Conservation (phyloP, 2,797 vertebrate genomes). For the Poeciliopsis infans region DNA sequence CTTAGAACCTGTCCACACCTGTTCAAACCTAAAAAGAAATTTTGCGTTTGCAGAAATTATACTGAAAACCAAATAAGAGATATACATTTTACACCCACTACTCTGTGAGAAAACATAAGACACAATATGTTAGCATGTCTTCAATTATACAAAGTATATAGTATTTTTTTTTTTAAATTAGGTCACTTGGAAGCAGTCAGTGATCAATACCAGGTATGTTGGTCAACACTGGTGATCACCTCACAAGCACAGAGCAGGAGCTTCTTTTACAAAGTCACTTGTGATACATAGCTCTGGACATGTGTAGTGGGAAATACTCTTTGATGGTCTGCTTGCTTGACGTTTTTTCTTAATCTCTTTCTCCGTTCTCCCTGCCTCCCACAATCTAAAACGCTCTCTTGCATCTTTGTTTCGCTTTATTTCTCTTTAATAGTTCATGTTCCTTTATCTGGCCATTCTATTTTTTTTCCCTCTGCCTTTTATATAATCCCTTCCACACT, state of each 20-base stretch:
- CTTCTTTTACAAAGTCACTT: conserved; percentile 13
- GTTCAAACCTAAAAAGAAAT: neutral
- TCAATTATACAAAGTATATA: neutral
- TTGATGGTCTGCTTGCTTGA: conserved; percentile 11
- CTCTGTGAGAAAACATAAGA: neutral
- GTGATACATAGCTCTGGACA: conserved; percentile 19
- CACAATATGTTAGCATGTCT: neutral
- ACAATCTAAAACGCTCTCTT: conserved; percentile 27
- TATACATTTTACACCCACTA: neutral
- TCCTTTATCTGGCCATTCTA: conserved; percentile 36
- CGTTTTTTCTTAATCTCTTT: conserved; percentile 9
- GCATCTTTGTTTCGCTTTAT: conserved; percentile 52
- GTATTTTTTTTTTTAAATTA: too few species aligned
- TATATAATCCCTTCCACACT: conserved; percentile 12
- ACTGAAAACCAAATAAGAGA: neutral
- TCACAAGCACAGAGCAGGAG: conserved; percentile 43
- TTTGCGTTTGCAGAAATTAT: neutral
- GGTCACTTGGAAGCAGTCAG: conserved; percentile 25
- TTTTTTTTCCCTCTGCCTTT: conserved; percentile 14
- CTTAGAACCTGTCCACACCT: neutral
- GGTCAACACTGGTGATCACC: conserved; percentile 43
- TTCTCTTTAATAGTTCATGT: conserved; percentile 59
- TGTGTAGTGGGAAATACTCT: neutral
- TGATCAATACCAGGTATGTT: conserved; percentile 23
- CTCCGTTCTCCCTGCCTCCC: conserved; percentile 23